These are phyloP conservation scores for Syngnathus rostellatus DNA, from an alignment of 2,797 vertebrate species.

Conservation along the genomic window DNA sequence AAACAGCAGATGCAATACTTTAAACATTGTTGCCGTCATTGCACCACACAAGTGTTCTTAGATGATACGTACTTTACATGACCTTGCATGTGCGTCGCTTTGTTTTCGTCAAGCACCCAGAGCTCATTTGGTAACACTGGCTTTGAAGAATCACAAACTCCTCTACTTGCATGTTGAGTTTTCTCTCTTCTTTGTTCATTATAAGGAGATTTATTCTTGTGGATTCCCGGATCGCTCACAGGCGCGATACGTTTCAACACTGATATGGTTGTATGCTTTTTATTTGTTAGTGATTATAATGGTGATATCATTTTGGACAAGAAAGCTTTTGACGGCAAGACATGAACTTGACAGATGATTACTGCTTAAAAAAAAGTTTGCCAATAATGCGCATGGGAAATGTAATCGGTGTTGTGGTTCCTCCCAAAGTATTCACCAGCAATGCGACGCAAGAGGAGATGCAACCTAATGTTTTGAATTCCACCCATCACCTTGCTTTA, in stretches of 20 bases:
- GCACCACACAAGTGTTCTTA: conserved; percentile 72
- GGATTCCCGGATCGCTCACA: conserved; percentile 26
- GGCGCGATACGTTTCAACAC: conserved; percentile 39
- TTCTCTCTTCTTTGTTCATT: conserved; percentile 13
- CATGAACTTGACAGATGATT: conserved; percentile 65
- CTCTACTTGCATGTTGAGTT: conserved; percentile 22
- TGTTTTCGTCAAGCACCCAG: background rate
- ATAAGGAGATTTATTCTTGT: conserved; percentile 27
- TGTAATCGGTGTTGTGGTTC: conserved; percentile 67
- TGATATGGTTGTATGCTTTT: conserved; percentile 32
- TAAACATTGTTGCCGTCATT: conserved; percentile 58
- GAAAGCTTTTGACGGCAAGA: conserved; percentile 38
- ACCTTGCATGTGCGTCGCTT: conserved; percentile 45
- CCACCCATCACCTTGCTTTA: conserved; percentile 28
- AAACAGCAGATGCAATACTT: conserved; percentile 69
- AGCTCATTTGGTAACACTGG: conserved; percentile 31
- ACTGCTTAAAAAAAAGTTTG: conserved; percentile 57
- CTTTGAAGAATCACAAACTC: conserved; percentile 18
- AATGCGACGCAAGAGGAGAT: conserved; percentile 67
- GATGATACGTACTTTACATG: conserved; percentile 54
- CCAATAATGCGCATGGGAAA: conserved; percentile 61
- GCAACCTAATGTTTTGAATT: conserved; percentile 46
- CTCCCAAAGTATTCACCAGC: conserved; percentile 75
- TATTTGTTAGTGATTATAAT: conserved; percentile 30
- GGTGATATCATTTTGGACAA: conserved; percentile 38